Conservation (phyloP, 2,113 vertebrate genomes). For the Ammodytes marinus region DNA sequence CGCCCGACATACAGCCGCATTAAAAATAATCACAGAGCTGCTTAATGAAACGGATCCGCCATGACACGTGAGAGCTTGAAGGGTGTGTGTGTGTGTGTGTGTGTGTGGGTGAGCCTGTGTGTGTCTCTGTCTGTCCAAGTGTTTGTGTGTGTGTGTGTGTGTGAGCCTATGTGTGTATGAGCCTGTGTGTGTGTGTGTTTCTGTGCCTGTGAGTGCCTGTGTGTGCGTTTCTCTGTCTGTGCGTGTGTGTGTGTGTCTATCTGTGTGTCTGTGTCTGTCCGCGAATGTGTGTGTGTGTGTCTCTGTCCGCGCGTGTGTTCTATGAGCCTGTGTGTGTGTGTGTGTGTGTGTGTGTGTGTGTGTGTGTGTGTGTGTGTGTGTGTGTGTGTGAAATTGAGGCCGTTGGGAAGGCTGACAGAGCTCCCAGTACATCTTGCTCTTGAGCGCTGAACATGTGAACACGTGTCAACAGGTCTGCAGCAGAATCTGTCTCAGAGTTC, state of each 20-base stretch:
- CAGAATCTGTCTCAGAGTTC: neutral
- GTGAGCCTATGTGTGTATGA: neutral
- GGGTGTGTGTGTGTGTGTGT: neutral
- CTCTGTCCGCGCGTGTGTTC: too few relatives aligned
- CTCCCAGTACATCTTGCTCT: neutral
- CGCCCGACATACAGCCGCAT: constrained; percentile 20
- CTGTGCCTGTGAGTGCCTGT: neutral
- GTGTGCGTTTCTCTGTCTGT: too few relatives aligned
- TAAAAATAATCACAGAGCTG: constrained; percentile 58
- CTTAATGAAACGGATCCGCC: constrained; percentile 47
- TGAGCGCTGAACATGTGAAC: neutral
- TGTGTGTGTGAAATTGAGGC: neutral
- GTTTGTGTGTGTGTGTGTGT: neutral
- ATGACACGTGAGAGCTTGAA: constrained; percentile 19
- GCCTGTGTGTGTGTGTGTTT: too few relatives aligned
- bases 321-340: too few relatives aligned
- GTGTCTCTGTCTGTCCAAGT: too few relatives aligned
- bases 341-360: too few relatives aligned
- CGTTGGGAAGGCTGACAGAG: neutral
- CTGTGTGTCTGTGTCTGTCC: neutral
- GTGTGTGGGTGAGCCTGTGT: too few relatives aligned
- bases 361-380: neutral
- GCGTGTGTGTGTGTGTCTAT: too few relatives aligned
- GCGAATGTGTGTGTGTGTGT: too few relatives aligned
- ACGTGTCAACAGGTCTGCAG: neutral